A percentile compares a stretch with the other conserved stretches of the same genome.
These are phyloP conservation scores for Coranthus polyacanthus DNA, from an alignment of 2,797 vertebrate genomes.

Conservation along the genomic window DNA sequence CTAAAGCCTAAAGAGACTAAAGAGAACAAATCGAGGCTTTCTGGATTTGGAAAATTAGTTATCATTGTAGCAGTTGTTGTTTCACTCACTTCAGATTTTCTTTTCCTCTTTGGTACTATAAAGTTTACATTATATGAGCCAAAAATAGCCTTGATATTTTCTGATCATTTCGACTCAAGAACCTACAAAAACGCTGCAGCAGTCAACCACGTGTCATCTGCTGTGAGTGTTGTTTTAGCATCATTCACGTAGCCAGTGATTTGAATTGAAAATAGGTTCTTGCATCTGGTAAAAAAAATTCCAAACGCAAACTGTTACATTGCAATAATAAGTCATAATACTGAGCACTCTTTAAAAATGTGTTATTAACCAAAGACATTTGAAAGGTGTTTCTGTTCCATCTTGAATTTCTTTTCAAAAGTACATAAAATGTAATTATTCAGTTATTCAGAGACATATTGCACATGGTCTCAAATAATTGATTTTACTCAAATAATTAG, in stretches of 20 bases:
- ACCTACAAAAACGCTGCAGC: background rate
- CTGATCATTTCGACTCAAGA: background rate
- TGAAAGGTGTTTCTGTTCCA: too few species aligned
- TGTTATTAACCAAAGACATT: conserved; percentile 49
- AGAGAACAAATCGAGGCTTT: background rate
- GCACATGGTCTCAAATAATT: background rate
- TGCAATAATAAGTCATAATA: background rate
- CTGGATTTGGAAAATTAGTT: background rate
- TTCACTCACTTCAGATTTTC: background rate
- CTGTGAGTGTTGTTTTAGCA: background rate
- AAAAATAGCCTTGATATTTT: background rate
- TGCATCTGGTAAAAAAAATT: background rate
- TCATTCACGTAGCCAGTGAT: background rate
- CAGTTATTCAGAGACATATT: background rate
- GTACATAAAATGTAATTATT: background rate
- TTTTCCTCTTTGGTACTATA: too few species aligned
- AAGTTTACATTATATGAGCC: conserved; percentile 4
- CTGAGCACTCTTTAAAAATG: background rate
- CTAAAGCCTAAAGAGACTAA: background rate
- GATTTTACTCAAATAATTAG: conserved; percentile 18
- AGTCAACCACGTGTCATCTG: background rate
- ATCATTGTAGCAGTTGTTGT: background rate
- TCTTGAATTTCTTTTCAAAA: too few species aligned
- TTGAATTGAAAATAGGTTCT: background rate
- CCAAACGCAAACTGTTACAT: background rate